Conservation (phyloP, 2,888 invertebrate genomes). For the Phalera bucephala region DNA sequence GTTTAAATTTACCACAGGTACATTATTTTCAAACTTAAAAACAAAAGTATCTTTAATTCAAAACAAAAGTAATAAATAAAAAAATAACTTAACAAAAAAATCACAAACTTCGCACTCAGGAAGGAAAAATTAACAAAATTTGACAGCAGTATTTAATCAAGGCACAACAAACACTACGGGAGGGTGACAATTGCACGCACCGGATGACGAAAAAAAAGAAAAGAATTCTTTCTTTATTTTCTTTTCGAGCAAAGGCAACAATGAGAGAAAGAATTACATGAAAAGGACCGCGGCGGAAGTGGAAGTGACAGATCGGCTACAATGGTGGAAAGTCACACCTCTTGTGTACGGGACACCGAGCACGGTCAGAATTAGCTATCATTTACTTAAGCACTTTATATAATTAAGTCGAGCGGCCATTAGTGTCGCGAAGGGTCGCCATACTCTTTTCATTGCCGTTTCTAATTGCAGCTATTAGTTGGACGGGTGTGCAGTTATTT, state of each 20-base stretch:
- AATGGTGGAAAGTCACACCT: constrained; percentile 81
- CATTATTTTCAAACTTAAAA: too few species aligned
- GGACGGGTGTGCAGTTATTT: constrained; percentile 24
- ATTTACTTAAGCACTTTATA: constrained; percentile 82
- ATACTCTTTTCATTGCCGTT: constrained; percentile 62
- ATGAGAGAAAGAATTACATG: constrained; percentile 67
- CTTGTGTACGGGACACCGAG: constrained; percentile 73
- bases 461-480: constrained; percentile 62
- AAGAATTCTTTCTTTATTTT: constrained; percentile 32
- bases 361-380: constrained; percentile 75
- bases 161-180: constrained; percentile 70
- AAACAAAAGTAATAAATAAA: too few species aligned
- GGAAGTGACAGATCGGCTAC: constrained; percentile 80
- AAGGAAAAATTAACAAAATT: constrained; percentile 67
- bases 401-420: constrained; percentile 76
- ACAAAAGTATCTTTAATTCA: too few species aligned
- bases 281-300: constrained; percentile 69
- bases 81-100: constrained; percentile 7
- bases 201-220: constrained; percentile 58
- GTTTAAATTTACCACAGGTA: too few species aligned
- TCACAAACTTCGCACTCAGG: constrained; percentile 37
- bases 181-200: constrained; percentile 79
- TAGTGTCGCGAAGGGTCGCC: constrained; percentile 65
- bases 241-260: constrained; percentile 78
- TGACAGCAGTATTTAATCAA: constrained; percentile 77